Evolutionary conservation across 2,888 invertebrate species (phyloP).

Genomic region (Gastrophysa polygoni): DNA sequence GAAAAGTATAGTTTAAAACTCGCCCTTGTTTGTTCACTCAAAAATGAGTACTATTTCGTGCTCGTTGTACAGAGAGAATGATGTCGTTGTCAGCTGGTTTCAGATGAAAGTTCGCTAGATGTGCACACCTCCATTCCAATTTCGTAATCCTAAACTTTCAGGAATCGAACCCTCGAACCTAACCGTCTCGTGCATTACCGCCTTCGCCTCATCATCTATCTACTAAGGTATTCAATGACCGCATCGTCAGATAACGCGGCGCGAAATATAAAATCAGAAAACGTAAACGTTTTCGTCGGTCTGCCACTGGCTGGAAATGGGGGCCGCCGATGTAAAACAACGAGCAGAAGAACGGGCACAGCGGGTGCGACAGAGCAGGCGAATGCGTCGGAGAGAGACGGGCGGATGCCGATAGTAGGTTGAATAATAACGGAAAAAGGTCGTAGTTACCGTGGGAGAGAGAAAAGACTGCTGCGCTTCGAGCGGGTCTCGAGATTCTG

Average conservation of each 20-base stretch:
- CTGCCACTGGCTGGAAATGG: slow-evolving; percentile 22
- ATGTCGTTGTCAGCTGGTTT: too few relatives aligned
- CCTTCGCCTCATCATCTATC: neutral
- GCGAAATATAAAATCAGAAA: neutral
- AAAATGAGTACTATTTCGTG: too few relatives aligned
- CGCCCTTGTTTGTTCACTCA: too few relatives aligned
- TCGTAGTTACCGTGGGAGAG: slow-evolving; percentile 45
- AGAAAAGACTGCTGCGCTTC: slow-evolving; percentile 29
- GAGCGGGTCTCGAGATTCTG: neutral
- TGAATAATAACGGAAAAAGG: slow-evolving; percentile 40
- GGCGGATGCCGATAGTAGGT: slow-evolving; percentile 30
- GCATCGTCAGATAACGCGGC: neutral
- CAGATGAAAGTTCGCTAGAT: too few relatives aligned
- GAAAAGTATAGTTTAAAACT: too few relatives aligned
- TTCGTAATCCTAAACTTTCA: neutral
- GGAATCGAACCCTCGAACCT: neutral
- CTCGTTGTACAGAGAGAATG: too few relatives aligned
- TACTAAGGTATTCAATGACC: neutral
- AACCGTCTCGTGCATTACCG: neutral
- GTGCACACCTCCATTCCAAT: too few relatives aligned
- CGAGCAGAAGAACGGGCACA: slow-evolving; percentile 8
- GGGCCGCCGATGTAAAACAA: slow-evolving; percentile 28
- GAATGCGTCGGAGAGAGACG: slow-evolving; percentile 23
- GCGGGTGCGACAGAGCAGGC: slow-evolving; percentile 4
- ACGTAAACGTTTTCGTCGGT: neutral